phyloP scores from a whole-genome alignment of 2,797 vertebrate genomes.

The Remorina albescens region DNA sequence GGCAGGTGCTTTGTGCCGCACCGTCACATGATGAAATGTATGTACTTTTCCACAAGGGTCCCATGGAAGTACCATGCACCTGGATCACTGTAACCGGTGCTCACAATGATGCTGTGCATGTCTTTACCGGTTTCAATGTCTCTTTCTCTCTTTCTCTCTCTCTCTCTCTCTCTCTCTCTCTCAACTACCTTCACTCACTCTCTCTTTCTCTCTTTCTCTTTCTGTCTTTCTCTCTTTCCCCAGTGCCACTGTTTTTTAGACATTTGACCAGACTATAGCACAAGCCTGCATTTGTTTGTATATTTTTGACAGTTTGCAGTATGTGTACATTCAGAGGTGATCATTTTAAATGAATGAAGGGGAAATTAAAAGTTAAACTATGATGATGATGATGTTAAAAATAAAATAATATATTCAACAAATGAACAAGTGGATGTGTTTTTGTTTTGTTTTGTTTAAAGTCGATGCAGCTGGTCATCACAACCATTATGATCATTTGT shows the following conservation, averaged over 20 bases:
- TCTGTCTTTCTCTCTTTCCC: slow-evolving; percentile 73
- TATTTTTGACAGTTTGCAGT: slow-evolving; percentile 91
- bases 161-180: slow-evolving; percentile 34
- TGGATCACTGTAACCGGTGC: slow-evolving; percentile 74
- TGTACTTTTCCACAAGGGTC: slow-evolving; percentile 79
- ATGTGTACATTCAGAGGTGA: slow-evolving; percentile 89
- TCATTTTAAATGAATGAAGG: slow-evolving; percentile 88
- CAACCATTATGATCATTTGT: background rate
- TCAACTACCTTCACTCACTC: slow-evolving; percentile 27
- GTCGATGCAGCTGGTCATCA: background rate
- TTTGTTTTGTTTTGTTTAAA: slow-evolving; percentile 14
- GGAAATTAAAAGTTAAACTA: slow-evolving; percentile 84
- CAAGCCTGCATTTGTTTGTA: slow-evolving; percentile 90
- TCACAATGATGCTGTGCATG: slow-evolving; percentile 87
- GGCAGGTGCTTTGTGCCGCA: slow-evolving; percentile 78
- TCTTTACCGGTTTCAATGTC: slow-evolving; percentile 85
- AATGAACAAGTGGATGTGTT: slow-evolving; percentile 47
- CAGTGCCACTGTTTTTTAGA: slow-evolving; percentile 89
- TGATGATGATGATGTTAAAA: slow-evolving; percentile 81
- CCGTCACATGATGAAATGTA: slow-evolving; percentile 78
- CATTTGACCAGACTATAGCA: slow-evolving; percentile 90
- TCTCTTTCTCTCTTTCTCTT: slow-evolving; percentile 38
- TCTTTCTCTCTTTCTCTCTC: slow-evolving; percentile 58
- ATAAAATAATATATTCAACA: slow-evolving; percentile 89
- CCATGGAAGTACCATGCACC: slow-evolving; percentile 77